Base-by-base conservation (phyloP, 1,140 invertebrate genomes). In the Calosoma granatense region DNA sequence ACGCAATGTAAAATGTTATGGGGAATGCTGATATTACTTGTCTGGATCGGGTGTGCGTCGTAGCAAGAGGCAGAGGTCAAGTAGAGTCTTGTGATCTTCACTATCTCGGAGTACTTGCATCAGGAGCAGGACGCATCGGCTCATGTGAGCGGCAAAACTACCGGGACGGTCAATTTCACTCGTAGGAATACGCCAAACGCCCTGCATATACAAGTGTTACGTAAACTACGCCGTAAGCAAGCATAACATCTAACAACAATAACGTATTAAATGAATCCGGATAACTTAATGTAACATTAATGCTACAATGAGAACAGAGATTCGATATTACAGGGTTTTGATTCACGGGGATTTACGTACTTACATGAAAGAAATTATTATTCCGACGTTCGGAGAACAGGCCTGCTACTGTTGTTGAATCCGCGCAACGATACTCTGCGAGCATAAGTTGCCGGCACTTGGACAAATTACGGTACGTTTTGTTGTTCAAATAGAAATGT, bases 91-190 rank as follows among this genome's bases (percentile, higher is more conserved):
- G 63, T 87, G 84, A 70, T 97, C 92, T 59, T 86, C 83, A 14
- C 83, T 81, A 64, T 87, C 82, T 58, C 81, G 80, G 12, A 94
- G 71, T 57, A 96, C 80, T 68, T 94, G 85, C 71, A 95, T 78
- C 0, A 94, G 74, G 4, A 95, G 76, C 3, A 82, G 76, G 2
- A 94, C 81, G 61, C 88, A 89, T 56, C 90, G 81, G 58, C 85
- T 90, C 85, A 97, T 91, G 66, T 97, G 92, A 26, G 88, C 84
- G 4, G 90, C 84, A 73, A 98, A 93, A 66, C 90, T 90, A 12
- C 94, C 94, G 1, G 90, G 85, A 43, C 94, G 78, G 66, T 97
- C 94, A 23, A 97, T 88, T 75, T 98, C 94, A 56, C 81, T 81
- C 19, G 85, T 80, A 2, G 91, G 92, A 66, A 94, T 92, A 59